phyloP scores from a whole-genome alignment of 2,113 vertebrate species.

The Ictalurus furcatus region DNA sequence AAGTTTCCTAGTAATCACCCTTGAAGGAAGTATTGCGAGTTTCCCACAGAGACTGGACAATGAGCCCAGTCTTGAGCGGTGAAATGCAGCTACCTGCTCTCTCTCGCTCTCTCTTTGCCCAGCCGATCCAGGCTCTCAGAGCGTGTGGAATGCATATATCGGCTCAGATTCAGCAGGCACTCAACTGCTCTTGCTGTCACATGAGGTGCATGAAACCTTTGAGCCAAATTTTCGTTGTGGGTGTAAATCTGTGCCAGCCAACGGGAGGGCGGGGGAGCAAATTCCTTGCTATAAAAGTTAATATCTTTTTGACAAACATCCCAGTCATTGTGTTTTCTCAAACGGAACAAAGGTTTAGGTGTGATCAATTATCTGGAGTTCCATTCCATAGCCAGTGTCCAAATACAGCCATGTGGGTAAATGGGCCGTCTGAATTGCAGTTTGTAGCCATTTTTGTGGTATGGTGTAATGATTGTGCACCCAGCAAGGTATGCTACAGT shows the following conservation, averaged over 20 bases:
- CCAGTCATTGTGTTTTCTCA: background rate
- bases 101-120: constrained; percentile 34
- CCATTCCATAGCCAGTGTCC: background rate
- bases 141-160: constrained; percentile 51
- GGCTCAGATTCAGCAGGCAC: constrained; percentile 45
- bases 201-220: constrained; percentile 40
- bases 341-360: background rate
- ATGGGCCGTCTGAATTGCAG: background rate
- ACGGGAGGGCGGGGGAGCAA: background rate
- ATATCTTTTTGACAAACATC: constrained; percentile 2
- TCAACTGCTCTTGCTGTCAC: constrained; percentile 39
- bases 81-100: constrained; percentile 53
- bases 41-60: constrained; percentile 81
- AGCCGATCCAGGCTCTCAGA: constrained; percentile 37
- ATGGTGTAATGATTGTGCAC: background rate
- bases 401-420: constrained; percentile 15
- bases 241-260: constrained; percentile 33
- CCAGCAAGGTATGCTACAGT: background rate
- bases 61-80: constrained; percentile 71
- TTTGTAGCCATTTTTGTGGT: constrained; percentile 1
- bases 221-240: constrained; percentile 12
- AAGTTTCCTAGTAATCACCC: constrained; percentile 68
- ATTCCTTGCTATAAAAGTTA: constrained; percentile 26
- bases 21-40: constrained; percentile 73
- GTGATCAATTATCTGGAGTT: constrained; percentile 3